Evolutionary conservation across 2,797 vertebrate genomes (phyloP).

Genomic region (Scolopax rusticola): DNA sequence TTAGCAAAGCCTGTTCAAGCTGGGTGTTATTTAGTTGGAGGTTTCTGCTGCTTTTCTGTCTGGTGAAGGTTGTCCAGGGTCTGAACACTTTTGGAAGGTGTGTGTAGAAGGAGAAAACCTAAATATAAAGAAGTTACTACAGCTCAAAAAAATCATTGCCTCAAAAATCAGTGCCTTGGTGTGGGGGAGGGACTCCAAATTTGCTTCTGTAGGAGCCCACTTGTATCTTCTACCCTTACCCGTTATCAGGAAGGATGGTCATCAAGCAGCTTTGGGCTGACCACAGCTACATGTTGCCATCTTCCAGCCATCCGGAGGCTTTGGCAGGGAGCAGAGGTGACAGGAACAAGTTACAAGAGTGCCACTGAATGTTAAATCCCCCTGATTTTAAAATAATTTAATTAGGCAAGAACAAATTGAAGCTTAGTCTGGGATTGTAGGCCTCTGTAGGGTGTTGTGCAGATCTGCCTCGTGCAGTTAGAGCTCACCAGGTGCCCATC

Average conservation of each 20-base stretch:
- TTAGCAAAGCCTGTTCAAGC: not conserved
- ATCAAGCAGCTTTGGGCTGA: not conserved
- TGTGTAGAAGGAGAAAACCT: not conserved
- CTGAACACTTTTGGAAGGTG: not conserved
- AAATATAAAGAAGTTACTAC: not conserved
- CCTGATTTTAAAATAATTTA: not conserved
- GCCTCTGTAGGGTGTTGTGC: not conserved
- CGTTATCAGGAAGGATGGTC: accelerated
- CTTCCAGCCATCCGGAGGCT: not conserved
- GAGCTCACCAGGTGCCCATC: not conserved
- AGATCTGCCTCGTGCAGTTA: not conserved
- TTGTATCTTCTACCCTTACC: not conserved
- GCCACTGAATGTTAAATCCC: not conserved
- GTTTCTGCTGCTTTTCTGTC: not conserved
- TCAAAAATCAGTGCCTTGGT: not conserved
- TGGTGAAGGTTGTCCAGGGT: not conserved
- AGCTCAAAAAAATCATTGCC: not conserved
- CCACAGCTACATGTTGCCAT: accelerated
- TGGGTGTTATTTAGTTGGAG: not conserved
- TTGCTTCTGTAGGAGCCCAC: not conserved
- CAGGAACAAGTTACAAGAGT: not conserved
- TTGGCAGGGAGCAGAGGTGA: not conserved
- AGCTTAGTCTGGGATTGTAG: not conserved
- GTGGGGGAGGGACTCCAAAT: not conserved
- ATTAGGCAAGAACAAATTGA: not conserved